Evolutionary conservation across 2,888 invertebrate genomes (phyloP).

Genomic region (Nomada goodeniana): DNA sequence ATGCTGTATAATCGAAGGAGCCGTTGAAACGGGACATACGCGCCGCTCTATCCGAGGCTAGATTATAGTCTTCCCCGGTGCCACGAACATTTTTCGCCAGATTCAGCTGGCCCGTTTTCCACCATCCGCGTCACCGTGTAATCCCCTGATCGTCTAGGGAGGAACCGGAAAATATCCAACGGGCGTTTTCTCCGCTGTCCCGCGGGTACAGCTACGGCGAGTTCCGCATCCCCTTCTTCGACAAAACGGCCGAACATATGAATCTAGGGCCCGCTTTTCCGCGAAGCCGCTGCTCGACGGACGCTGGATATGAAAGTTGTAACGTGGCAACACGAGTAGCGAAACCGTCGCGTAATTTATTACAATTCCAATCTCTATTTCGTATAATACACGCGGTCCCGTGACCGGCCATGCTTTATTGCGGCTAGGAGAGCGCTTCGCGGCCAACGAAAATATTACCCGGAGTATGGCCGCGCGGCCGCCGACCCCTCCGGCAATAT

Average conservation of each 20-base stretch:
- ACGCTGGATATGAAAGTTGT: conserved; percentile 24
- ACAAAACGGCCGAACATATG: background rate
- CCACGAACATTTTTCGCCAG: conserved; percentile 37
- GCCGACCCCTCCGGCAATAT: conserved; percentile 9
- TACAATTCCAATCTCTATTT: conserved; percentile 55
- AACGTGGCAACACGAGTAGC: background rate
- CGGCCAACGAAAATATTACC: conserved; percentile 47
- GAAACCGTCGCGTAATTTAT: conserved; percentile 42
- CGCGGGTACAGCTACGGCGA: background rate
- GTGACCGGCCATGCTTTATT: conserved; percentile 36
- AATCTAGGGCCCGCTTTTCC: background rate
- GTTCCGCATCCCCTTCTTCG: background rate
- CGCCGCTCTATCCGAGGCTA: conserved; percentile 10
- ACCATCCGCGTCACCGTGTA: conserved; percentile 35
- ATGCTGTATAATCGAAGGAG: conserved; percentile 33
- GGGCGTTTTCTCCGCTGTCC: background rate
- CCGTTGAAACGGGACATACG: conserved; percentile 6
- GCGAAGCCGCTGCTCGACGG: background rate
- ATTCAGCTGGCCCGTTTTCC: conserved; percentile 39
- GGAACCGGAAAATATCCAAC: conserved; percentile 11
- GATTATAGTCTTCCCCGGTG: background rate
- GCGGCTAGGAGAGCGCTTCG: conserved; percentile 21
- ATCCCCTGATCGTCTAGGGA: conserved; percentile 35
- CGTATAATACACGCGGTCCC: conserved; percentile 24
- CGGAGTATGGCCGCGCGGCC: conserved; percentile 7